Evolutionary conservation across 1,140 invertebrate species (phyloP).

Genomic region (Leptestheria dahalacensis): DNA sequence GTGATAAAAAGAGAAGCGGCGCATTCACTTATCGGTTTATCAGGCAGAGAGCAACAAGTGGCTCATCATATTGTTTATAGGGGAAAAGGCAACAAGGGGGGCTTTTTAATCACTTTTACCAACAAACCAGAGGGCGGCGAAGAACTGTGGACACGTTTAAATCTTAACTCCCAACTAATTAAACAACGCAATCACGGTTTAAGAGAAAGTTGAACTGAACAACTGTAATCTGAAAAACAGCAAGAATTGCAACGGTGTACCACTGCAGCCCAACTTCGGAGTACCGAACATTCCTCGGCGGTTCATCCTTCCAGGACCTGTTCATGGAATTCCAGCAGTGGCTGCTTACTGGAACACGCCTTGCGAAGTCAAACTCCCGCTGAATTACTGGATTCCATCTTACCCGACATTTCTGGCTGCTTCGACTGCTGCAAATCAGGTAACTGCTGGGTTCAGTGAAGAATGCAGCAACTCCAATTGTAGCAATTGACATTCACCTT

Average conservation of each 20-base stretch:
- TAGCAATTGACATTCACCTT: background rate
- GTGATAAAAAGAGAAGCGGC: too few species aligned
- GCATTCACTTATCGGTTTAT: too few species aligned
- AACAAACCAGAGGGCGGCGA: too few species aligned
- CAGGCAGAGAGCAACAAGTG: too few species aligned
- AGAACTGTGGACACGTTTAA: too few species aligned
- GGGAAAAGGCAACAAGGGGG: too few species aligned
- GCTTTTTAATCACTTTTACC: too few species aligned
- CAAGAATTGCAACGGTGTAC: background rate
- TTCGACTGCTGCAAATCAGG: background rate
- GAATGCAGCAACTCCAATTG: background rate
- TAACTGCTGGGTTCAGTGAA: background rate
- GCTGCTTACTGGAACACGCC: background rate
- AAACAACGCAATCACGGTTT: too few species aligned
- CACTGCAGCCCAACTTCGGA: background rate
- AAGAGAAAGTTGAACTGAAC: too few species aligned
- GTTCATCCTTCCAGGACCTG: background rate
- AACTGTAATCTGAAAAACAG: too few species aligned
- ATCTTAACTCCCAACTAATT: too few species aligned
- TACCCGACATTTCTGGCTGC: background rate
- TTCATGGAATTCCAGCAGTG: background rate
- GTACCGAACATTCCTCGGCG: background rate
- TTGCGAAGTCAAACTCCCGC: background rate
- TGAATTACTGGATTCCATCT: background rate
- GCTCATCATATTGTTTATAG: too few species aligned